Evolutionary conservation across 2,888 invertebrate species (phyloP).

Genomic region (Brachycybe producta): DNA sequence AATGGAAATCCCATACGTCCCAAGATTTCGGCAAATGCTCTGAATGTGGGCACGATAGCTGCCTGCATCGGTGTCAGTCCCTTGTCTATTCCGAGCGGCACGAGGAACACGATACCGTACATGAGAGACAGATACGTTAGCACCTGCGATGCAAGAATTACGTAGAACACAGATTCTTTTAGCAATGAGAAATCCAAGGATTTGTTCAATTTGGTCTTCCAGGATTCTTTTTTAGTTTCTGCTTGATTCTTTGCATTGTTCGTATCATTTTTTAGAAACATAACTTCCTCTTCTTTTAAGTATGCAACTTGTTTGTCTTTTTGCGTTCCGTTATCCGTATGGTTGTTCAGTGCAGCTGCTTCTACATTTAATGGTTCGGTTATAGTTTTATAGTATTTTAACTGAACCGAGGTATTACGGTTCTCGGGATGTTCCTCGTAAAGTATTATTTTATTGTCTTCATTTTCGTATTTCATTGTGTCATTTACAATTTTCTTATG

Average conservation of each 20-base stretch:
- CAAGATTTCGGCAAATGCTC: constrained; percentile 12
- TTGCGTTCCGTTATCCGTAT: too few relatives aligned
- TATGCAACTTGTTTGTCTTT: neutral
- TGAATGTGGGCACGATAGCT: constrained; percentile 1
- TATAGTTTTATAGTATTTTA: too few relatives aligned
- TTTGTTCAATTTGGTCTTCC: neutral
- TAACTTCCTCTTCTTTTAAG: neutral
- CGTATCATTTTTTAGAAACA: neutral
- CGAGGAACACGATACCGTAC: constrained; percentile 11
- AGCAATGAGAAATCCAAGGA: constrained; percentile 12
- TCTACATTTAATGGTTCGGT: too few relatives aligned
- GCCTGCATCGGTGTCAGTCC: constrained; percentile 12
- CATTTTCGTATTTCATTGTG: too few relatives aligned
- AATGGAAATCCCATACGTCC: constrained; percentile 11
- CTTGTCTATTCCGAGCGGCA: constrained; percentile 12
- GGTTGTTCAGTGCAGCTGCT: too few relatives aligned
- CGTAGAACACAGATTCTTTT: constrained; percentile 15
- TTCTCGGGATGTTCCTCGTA: too few relatives aligned
- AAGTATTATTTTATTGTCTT: too few relatives aligned
- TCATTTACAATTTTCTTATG: too few relatives aligned
- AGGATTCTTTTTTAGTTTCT: neutral
- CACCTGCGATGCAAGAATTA: neutral
- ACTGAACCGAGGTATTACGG: too few relatives aligned
- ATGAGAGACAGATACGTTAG: constrained; percentile 6
- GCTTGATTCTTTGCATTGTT: neutral